These are phyloP conservation scores for Parasteatoda tepidariorum DNA, from an alignment of 1,140 invertebrate genomes.

Conservation along the genomic window DNA sequence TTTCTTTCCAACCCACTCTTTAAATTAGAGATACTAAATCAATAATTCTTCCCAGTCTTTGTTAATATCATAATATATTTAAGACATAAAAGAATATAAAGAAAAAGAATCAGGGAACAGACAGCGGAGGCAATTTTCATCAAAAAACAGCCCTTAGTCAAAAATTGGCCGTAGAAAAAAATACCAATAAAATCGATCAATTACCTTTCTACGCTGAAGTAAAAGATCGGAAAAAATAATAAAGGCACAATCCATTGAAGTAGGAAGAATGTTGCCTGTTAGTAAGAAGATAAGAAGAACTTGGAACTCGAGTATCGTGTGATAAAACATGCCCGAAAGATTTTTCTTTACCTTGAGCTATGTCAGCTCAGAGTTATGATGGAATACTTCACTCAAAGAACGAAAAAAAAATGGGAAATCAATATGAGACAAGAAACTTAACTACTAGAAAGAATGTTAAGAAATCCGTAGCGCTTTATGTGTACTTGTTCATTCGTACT, in stretches of 20 bases:
- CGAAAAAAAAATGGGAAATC: slow-evolving; percentile 51
- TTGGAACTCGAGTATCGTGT: slow-evolving; percentile 41
- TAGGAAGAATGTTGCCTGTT: slow-evolving; percentile 19
- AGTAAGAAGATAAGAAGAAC: slow-evolving; percentile 54
- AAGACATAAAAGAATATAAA: no score
- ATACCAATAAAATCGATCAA: neutral
- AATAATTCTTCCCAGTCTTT: no score
- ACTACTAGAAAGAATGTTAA: slow-evolving; percentile 29
- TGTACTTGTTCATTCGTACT: neutral
- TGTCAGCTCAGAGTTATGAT: slow-evolving; percentile 54
- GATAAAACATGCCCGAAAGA: slow-evolving; percentile 47
- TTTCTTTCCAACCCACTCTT: no score
- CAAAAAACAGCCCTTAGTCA: no score
- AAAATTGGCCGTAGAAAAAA: neutral
- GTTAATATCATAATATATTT: no score
- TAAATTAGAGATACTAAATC: no score
- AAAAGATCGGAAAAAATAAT: slow-evolving; percentile 39
- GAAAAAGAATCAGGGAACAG: no score
- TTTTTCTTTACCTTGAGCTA: slow-evolving; percentile 46
- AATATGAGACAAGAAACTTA: slow-evolving; percentile 31
- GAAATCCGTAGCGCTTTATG: neutral
- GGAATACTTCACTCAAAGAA: slow-evolving; percentile 22
- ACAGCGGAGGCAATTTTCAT: no score
- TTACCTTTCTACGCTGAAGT: neutral
- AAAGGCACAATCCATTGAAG: neutral